Base-by-base conservation (phyloP, 1,140 invertebrate genomes). In the Drosophila parvula region DNA sequence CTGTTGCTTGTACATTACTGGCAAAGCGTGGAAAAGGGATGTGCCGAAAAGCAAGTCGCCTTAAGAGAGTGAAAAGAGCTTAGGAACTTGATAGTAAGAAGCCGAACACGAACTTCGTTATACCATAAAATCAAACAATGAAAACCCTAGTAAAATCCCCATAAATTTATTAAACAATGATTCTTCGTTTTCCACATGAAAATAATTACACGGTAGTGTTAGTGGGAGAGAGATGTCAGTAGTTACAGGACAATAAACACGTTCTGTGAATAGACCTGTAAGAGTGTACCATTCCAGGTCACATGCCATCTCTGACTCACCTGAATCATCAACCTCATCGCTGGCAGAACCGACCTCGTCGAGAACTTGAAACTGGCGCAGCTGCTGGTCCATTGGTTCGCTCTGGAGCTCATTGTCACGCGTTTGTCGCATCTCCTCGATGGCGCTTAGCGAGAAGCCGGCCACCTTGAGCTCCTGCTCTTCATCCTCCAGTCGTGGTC, bases 331-430 rank as follows among this genome's bases (percentile, higher is more conserved):
- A 6, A 79, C 79, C 10, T 86, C 93, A 18, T 94, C 93, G 34
- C 92, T 92, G 74, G 93, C 93, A 6, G 93, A 93, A 41, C 92
- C 93, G 12, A 96, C 93, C 92, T 97, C 96, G 91, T 97, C 96
- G 27, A 97, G 91, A 28, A 97, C 95, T 81, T 96, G 95, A 91
- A 97, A 97, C 70, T 96, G 94, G 47, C 94, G 91, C 44, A 94
- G 70, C 60, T 91, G 88, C 53, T 92, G 79, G 59, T 91, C 88
- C 34, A 90, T 75, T 0, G 78, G 68, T 41, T 83, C 81, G 10
- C 65, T 78, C 9, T 79, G 74, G 2, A 80, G 56, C 41, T 86
- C 89, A 6, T 79, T 86, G 18, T 90, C 84, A 7, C 79, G 75
- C 8, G 88, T 88, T 28, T 75, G 85, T 0, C 82, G 81, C 90